These are phyloP conservation scores for Pteromalus puparum DNA, from an alignment of 1,140 invertebrate genomes.

Conservation along the genomic window DNA sequence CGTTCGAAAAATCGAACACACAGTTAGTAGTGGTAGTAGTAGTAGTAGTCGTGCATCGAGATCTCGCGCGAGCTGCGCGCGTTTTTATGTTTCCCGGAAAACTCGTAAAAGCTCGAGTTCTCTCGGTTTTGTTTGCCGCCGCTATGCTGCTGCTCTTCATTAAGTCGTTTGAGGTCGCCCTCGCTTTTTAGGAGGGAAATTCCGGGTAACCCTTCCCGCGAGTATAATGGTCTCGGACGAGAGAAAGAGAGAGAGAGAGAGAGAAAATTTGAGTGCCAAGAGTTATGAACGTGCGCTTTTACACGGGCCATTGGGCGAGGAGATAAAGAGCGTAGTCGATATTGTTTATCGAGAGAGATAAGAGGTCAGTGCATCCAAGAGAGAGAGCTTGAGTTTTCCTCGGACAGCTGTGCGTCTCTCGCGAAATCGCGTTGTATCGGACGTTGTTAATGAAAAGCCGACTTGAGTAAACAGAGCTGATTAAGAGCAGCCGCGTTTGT, in stretches of 20 bases:
- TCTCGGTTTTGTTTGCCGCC: conserved; percentile 1
- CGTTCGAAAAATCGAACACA: not conserved
- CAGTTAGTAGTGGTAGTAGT: not conserved
- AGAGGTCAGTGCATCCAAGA: conserved; percentile 34
- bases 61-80: conserved; percentile 23
- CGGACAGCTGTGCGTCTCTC: not conserved
- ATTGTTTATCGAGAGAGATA: conserved; percentile 27
- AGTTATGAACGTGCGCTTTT: not conserved
- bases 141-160: not conserved
- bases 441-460: not conserved
- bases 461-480: too few relatives aligned
- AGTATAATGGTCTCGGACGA: not conserved
- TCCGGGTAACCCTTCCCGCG: not conserved
- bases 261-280: not conserved
- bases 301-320: not conserved
- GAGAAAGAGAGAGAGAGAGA: not conserved
- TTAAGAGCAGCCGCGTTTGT: too few relatives aligned
- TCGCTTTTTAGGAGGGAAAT: conserved; percentile 9
- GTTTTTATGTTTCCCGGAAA: conserved; percentile 58
- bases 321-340: conserved; percentile 20
- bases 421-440: not conserved
- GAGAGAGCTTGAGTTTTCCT: conserved; percentile 20
- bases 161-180: conserved; percentile 12
- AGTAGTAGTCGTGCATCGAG: not conserved
- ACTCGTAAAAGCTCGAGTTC: conserved; percentile 57